phyloP scores from a whole-genome alignment of 2,888 invertebrate genomes.

The Myathropa florea region DNA sequence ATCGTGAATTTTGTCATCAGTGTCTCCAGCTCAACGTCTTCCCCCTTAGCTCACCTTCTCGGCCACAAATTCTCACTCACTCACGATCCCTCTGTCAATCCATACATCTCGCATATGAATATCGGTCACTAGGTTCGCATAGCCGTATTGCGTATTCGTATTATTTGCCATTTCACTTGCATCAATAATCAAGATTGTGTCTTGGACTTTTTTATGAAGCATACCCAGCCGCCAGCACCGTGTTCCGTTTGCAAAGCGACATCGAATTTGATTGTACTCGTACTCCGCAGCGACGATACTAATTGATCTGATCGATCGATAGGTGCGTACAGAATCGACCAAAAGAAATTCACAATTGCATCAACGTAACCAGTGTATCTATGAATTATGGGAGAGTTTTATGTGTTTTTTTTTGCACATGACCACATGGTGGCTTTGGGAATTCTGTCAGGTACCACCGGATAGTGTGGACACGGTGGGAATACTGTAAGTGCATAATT shows the following conservation, averaged over 20 bases:
- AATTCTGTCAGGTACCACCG: conserved; percentile 67
- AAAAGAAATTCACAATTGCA: conserved; percentile 7
- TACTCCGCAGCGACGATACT: conserved; percentile 56
- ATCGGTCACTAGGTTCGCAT: conserved; percentile 70
- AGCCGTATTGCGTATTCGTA: conserved; percentile 22
- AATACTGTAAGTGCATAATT: conserved; percentile 62
- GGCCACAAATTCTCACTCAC: not conserved
- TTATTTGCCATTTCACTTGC: conserved; percentile 49
- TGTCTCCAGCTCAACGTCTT: conserved; percentile 15
- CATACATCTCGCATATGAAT: conserved; percentile 61
- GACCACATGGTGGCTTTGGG: conserved; percentile 20
- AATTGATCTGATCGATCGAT: conserved; percentile 61
- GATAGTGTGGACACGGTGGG: conserved; percentile 53
- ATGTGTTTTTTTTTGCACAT: conserved; percentile 30
- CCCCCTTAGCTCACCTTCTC: conserved; percentile 21
- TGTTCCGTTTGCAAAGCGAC: conserved; percentile 59
- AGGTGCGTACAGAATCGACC: conserved; percentile 21
- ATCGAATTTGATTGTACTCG: conserved; percentile 58
- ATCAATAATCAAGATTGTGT: conserved; percentile 63
- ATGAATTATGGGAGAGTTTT: conserved; percentile 62
- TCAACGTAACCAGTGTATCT: conserved; percentile 45
- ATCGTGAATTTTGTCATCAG: conserved; percentile 62
- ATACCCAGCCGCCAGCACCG: conserved; percentile 16
- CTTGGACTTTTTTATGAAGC: conserved; percentile 34
- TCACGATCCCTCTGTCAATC: conserved; percentile 51